phyloP scores from a whole-genome alignment of 1,140 invertebrate genomes.

The Eriosoma lanigerum region DNA sequence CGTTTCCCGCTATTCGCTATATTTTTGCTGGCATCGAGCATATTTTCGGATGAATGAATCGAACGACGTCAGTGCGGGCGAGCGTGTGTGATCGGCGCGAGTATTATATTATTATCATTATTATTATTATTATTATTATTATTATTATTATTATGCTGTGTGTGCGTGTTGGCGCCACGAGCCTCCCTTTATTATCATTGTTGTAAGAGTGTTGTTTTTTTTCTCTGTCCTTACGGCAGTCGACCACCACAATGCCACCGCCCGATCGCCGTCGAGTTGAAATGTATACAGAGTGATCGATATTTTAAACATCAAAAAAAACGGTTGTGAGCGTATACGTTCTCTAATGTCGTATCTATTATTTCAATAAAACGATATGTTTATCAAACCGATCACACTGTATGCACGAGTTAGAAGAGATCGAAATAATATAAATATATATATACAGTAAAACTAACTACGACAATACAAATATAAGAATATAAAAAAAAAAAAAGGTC shows the following conservation, averaged over 20 bases:
- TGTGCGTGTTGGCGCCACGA: constrained; percentile 42
- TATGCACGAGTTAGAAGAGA: no score
- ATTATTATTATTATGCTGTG: not conserved
- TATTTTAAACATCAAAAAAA: no score
- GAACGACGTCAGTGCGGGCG: not conserved
- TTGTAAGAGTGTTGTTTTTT: not conserved
- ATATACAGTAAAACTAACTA: not conserved
- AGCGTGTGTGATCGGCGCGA: no score
- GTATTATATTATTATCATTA: no score
- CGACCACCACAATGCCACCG: not conserved
- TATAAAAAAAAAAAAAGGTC: no score
- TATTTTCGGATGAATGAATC: constrained; percentile 11
- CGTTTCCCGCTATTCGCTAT: no score
- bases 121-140: no score
- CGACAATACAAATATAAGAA: not conserved
- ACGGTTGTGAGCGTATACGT: no score
- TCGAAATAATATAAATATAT: no score
- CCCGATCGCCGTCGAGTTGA: not conserved
- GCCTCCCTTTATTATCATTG: constrained; percentile 10
- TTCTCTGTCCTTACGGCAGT: not conserved
- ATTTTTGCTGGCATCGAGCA: not conserved
- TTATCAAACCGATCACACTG: no score
- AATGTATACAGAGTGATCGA: not conserved
- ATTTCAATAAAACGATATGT: no score
- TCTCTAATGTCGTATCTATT: no score